A percentile compares a stretch with the other conserved stretches of the same genome.
These are phyloP conservation scores for Scarus forsteni DNA, from an alignment of 2,797 vertebrate genomes.

Conservation along the genomic window DNA sequence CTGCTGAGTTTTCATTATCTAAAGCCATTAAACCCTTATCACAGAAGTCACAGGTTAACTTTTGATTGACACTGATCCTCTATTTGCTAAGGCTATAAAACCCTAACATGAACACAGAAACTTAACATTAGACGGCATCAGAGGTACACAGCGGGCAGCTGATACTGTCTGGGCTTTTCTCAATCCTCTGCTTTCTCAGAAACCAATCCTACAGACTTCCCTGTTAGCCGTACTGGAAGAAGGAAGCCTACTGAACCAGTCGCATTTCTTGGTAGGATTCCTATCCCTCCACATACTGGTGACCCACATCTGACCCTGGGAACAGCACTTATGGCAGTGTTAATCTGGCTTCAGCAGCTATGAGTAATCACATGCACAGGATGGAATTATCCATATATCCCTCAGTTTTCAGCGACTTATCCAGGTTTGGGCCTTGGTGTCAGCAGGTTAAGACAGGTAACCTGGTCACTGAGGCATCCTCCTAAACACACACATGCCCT, in stretches of 20 bases:
- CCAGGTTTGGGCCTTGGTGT: slow-evolving; percentile 16
- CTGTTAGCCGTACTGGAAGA: neutral
- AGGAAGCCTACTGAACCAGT: neutral
- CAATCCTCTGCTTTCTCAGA: neutral
- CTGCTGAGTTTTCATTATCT: too few relatives aligned
- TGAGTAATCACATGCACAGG: slow-evolving; percentile 72
- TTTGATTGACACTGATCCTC: too few relatives aligned
- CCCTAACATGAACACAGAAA: neutral
- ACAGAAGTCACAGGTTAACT: too few relatives aligned
- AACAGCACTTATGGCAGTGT: slow-evolving; percentile 51
- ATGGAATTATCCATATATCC: slow-evolving; percentile 60
- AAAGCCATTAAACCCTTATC: too few relatives aligned
- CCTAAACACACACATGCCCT: neutral
- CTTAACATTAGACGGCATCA: neutral
- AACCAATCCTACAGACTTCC: neutral
- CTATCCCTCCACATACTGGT: slow-evolving; percentile 27
- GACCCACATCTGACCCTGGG: slow-evolving; percentile 52
- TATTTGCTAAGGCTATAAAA: neutral
- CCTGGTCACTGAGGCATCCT: slow-evolving; percentile 25
- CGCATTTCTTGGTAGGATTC: slow-evolving; percentile 13
- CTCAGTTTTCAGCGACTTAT: slow-evolving; percentile 44
- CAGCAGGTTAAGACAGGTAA: slow-evolving; percentile 33
- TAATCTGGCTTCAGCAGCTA: slow-evolving; percentile 72
- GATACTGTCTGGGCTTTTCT: neutral
- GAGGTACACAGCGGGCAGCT: neutral